phyloP scores from a whole-genome alignment of 2,888 invertebrate genomes.

The Odontocolon sp. region DNA sequence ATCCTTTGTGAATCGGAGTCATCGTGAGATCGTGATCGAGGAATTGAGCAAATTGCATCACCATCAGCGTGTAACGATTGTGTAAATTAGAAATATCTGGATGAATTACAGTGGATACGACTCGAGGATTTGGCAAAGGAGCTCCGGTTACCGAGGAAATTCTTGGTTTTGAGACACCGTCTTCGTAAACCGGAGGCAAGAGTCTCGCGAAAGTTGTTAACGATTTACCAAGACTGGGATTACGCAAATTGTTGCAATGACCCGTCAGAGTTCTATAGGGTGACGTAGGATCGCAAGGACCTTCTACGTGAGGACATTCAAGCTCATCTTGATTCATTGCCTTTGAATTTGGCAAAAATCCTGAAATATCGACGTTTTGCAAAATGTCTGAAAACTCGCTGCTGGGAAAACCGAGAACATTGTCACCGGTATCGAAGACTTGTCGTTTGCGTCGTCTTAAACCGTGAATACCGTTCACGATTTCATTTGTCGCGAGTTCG shows the following conservation, averaged over 20 bases:
- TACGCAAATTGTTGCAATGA: conserved; percentile 93
- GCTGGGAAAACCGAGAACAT: conserved; percentile 82
- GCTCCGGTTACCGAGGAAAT: conserved; percentile 88
- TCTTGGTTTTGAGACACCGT: conserved; percentile 92
- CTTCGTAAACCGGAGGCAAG: conserved; percentile 93
- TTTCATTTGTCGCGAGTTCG: conserved; percentile 93
- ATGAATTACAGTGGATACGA: conserved; percentile 93
- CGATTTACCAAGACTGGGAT: conserved; percentile 91
- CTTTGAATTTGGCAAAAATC: conserved; percentile 85
- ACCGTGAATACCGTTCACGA: conserved; percentile 85
- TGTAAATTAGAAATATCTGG: conserved; percentile 95
- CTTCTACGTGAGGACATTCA: conserved; percentile 87
- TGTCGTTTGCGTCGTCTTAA: conserved; percentile 87
- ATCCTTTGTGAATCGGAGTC: conserved; percentile 96
- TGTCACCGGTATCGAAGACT: conserved; percentile 85
- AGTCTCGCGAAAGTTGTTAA: conserved; percentile 92
- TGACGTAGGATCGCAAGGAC: conserved; percentile 87
- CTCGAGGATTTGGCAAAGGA: conserved; percentile 91
- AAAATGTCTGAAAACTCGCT: conserved; percentile 89
- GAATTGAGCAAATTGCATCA: conserved; percentile 98
- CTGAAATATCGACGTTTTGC: conserved; percentile 89
- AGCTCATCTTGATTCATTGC: conserved; percentile 85
- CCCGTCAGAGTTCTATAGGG: conserved; percentile 90
- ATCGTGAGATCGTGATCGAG: conserved; percentile 97
- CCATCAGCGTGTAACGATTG: conserved; percentile 93